phyloP scores from a whole-genome alignment of 2,888 invertebrate species.

The Deilephila elpenor region DNA sequence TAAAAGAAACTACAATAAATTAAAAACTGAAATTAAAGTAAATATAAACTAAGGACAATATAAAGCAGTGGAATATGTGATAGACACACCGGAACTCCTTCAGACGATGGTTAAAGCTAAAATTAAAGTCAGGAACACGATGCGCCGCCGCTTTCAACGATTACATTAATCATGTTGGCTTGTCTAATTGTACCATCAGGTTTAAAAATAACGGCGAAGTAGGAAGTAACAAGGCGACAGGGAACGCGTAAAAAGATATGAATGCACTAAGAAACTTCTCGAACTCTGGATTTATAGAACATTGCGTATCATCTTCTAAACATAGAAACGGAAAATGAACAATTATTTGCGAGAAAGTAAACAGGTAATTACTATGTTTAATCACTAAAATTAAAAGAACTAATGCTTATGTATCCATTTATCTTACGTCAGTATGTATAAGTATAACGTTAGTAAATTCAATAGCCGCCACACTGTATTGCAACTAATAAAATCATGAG shows the following conservation, averaged over 20 bases:
- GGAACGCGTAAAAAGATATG: not conserved
- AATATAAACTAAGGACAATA: too few relatives aligned
- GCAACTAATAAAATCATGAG: not conserved
- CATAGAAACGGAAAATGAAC: conserved; percentile 9
- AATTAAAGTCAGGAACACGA: too few relatives aligned
- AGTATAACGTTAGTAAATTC: conserved; percentile 11
- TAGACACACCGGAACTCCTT: too few relatives aligned
- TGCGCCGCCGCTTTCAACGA: too few relatives aligned
- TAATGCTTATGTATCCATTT: not conserved
- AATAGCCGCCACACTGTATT: conserved; percentile 9
- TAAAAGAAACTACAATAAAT: too few relatives aligned
- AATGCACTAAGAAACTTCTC: not conserved
- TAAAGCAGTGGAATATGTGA: too few relatives aligned
- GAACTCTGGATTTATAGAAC: not conserved
- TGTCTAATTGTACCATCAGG: too few relatives aligned
- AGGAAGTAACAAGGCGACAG: not conserved
- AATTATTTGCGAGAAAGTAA: conserved; percentile 11
- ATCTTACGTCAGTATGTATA: not conserved
- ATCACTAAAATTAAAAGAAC: not conserved
- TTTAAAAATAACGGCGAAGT: too few relatives aligned
- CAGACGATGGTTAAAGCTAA: too few relatives aligned
- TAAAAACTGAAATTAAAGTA: too few relatives aligned
- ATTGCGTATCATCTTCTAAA: not conserved
- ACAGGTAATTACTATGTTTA: not conserved
- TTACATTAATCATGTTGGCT: too few relatives aligned